A percentile compares a stretch with the other conserved stretches of the same genome.
These are phyloP conservation scores for Apostichopus californicus DNA, from an alignment of 35 echinoderm and acorn worm species.

Conservation along the genomic window DNA sequence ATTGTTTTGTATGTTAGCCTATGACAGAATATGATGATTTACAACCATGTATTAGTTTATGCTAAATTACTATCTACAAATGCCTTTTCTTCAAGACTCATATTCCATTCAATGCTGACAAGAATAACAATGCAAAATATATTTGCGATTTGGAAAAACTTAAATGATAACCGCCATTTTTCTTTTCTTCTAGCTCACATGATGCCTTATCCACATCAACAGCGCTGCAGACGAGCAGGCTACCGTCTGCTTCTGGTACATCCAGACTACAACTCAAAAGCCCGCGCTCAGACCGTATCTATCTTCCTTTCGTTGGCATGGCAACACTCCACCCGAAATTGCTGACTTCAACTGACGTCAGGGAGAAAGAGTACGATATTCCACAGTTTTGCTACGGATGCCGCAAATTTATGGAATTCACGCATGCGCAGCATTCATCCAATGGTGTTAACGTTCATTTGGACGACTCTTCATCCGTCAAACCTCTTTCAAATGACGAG, in stretches of 20 bases:
- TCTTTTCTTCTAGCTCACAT: background rate
- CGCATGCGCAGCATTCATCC: constrained; percentile 31
- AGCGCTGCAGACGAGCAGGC: background rate
- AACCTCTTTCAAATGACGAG: background rate
- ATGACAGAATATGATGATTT: too few species aligned
- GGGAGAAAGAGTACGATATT: constrained; percentile 39
- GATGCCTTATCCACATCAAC: background rate
- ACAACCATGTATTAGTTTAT: too few species aligned
- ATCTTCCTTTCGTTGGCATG: constrained; percentile 54
- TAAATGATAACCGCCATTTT: too few species aligned
- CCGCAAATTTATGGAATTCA: constrained; percentile 50
- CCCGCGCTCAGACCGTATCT: constrained; percentile 15
- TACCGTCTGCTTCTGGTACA: background rate
- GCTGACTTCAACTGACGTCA: constrained; percentile 51
- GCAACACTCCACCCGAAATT: constrained; percentile 55
- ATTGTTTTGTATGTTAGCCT: too few species aligned
- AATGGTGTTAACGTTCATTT: constrained; percentile 7
- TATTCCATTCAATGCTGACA: too few species aligned
- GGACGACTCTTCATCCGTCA: background rate
- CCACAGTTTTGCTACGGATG: constrained; percentile 71
- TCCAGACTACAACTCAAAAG: constrained; percentile 16
- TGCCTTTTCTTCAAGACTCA: too few species aligned
- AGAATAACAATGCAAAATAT: too few species aligned
- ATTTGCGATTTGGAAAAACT: too few species aligned
- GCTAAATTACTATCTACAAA: too few species aligned